Evolutionary conservation across 1,140 invertebrate genomes (phyloP), one percentile per base, ranked within the genome.

Genomic region (Zaprionus vittiger): DNA sequence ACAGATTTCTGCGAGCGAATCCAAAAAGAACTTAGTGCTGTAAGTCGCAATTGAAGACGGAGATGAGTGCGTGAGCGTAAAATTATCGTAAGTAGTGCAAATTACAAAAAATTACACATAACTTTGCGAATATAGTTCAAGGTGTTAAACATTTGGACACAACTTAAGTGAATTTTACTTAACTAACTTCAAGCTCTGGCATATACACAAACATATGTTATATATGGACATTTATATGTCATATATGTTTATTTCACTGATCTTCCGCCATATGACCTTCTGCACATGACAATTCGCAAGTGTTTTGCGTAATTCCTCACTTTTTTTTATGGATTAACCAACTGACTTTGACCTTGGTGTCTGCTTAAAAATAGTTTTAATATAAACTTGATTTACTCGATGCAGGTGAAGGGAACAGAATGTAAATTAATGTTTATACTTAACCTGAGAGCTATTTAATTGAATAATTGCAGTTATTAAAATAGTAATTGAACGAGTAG

Each of bases 1-100:
- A 54, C 4, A 68, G 66, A 62, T 57, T 68, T 74, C 26, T 26
- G 28, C 56, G 24, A 55, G 14, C 31, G 34, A 60, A 34, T 41
- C 15, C 52, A 17, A 57, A 64, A 38, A 34, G 41, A 57, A 65
- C 12, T 2, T 4, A 31, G 14, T 44, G 22, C 34, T 55, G 17
- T 24, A 56, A 70, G 34, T 28, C 67, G 59, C 67, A 62, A 31
- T 37, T 31, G 31, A 15, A 41, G 15, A 1, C 54, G 17, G 34
- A 15, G 69, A 26, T 64, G 69, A 1, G 12, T 5, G 55, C 55
- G 54, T 65, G 31, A 66, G 24, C 12, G 37, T 2, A 31, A 22
- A 69, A 68, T 14, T 49, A 44, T 56, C 41, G 28, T 7, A 17
- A 47, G 15, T n/a, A 2, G 41, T 17, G n/a, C 2, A 44, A 9